Evolutionary conservation across 2,888 invertebrate species (phyloP).

Genomic region (Nineta flava): DNA sequence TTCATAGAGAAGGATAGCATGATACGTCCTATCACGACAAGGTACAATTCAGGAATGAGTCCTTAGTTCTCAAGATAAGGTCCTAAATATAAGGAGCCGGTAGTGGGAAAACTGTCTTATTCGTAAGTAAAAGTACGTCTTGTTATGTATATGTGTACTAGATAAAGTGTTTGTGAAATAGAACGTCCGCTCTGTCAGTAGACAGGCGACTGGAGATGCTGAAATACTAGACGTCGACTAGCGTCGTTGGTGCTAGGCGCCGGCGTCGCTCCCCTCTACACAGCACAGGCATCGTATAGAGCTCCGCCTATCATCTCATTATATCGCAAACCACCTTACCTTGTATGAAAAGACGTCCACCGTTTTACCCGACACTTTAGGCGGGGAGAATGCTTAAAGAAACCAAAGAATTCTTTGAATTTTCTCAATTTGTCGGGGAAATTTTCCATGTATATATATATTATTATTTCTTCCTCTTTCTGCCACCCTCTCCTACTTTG

Average conservation of each 20-base stretch:
- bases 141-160: constrained; percentile 4
- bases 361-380: not conserved
- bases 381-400: constrained; percentile 4
- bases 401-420: constrained; percentile 6
- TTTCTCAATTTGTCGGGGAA: constrained; percentile 4
- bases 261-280: constrained; percentile 4
- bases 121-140: constrained; percentile 6
- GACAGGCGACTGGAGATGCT: constrained; percentile 6
- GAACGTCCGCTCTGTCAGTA: constrained; percentile 5
- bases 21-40: constrained; percentile 4
- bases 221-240: constrained; percentile 1
- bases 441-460: not conserved
- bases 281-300: not conserved
- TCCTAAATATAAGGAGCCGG: constrained; percentile 5
- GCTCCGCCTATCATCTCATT: not conserved
- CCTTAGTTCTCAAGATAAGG: constrained; percentile 7
- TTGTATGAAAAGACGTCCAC: not conserved
- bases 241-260: constrained; percentile 5
- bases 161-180: not conserved
- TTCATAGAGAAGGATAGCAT: not conserved
- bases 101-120: constrained; percentile 2
- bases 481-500: not conserved
- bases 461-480: too few relatives aligned
- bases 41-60: constrained; percentile 7
- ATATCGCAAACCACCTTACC: constrained; percentile 1